A percentile compares a stretch with the other conserved stretches of the same genome.
phyloP scores from a whole-genome alignment of 1,140 invertebrate genomes.

The Caenorhabditis briggsae region DNA sequence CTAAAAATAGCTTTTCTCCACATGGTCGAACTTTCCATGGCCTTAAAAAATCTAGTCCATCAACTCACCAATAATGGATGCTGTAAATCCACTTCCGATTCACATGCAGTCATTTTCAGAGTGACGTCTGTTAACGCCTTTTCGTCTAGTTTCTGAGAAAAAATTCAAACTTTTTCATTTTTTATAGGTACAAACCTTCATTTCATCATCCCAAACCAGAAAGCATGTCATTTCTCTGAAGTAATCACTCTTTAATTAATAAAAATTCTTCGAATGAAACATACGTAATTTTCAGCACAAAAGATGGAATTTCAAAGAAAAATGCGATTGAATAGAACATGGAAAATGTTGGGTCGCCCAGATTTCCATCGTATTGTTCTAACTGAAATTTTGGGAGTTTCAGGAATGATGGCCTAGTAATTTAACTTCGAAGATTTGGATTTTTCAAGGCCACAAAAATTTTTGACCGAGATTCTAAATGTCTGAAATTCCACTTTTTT shows the following conservation, averaged over 20 bases:
- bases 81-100: slow-evolving; percentile 44
- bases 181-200: not conserved
- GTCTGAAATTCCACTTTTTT: no score
- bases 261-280: not conserved
- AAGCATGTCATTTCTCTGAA: slow-evolving; percentile 51
- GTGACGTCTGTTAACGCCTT: slow-evolving; percentile 19
- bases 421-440: no score
- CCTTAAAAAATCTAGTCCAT: not conserved
- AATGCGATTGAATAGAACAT: slow-evolving; percentile 51
- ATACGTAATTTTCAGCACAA: slow-evolving; percentile 40
- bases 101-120: slow-evolving; percentile 20
- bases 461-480: no score
- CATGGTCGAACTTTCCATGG: no score
- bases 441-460: no score
- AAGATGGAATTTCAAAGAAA: slow-evolving; percentile 31
- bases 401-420: not conserved
- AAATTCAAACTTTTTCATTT: not conserved
- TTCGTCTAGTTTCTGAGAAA: slow-evolving; percentile 39
- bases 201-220: slow-evolving; percentile 53
- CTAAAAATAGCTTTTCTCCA: no score
- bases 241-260: not conserved
- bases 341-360: slow-evolving; percentile 37
- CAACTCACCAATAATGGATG: slow-evolving; percentile 33
- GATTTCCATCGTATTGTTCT: slow-evolving; percentile 43
- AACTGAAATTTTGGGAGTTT: not conserved